Evolutionary conservation across 37 sponge, comb jelly and placozoan genomes (phyloP).

Genomic region (Hormiphora californensis): DNA sequence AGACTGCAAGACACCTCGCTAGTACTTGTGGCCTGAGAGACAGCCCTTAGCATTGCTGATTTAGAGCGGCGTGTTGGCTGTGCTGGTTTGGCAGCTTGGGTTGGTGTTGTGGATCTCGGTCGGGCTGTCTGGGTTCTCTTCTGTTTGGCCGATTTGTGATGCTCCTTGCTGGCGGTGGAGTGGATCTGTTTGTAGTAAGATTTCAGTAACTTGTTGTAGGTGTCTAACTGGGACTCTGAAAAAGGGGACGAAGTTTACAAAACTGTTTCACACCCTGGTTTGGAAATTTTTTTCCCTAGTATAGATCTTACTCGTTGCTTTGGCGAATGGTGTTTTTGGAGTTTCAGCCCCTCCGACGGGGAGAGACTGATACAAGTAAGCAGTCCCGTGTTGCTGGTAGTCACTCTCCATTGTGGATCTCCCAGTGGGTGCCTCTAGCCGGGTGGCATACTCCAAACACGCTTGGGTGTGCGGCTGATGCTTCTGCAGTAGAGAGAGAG

Average conservation of each 20-base stretch:
- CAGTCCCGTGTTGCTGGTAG: constrained; percentile 4
- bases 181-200: constrained; percentile 29
- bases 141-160: not conserved
- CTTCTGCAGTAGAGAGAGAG: not conserved
- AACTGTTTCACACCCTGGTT: too few species aligned
- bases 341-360: not conserved
- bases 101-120: not conserved
- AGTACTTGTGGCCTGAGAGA: constrained; percentile 28
- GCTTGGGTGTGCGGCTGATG: constrained; percentile 50
- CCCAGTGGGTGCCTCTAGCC: not conserved
- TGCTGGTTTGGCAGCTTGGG: not conserved
- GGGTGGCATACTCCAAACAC: constrained; percentile 32
- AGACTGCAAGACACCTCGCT: constrained; percentile 52
- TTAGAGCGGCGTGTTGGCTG: not conserved
- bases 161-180: not conserved
- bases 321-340: constrained; percentile 21
- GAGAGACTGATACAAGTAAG: not conserved
- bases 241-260: too few species aligned
- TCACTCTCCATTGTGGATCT: constrained; percentile 46
- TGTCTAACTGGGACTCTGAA: constrained; percentile 5
- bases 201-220: constrained; percentile 2
- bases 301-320: not conserved
- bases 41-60: constrained; percentile 30
- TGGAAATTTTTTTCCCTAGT: too few species aligned
- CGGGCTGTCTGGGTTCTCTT: not conserved